Base-by-base conservation (phyloP, 64 coral and sea anemone species). In the Montipora efflorescens region DNA sequence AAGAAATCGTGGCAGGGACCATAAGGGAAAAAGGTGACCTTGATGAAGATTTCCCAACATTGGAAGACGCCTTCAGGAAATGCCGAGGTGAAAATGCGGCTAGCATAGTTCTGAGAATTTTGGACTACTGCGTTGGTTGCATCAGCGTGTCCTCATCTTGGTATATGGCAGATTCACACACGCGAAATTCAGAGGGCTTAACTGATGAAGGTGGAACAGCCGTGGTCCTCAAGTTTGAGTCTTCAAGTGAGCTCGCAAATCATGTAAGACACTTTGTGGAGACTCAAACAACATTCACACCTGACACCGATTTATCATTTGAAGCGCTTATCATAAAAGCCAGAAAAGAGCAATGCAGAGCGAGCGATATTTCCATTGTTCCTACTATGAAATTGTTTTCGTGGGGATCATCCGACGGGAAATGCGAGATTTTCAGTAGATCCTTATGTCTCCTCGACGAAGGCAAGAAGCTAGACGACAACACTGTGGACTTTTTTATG, bases 81-180 rank as follows among this genome's bases (percentile, higher is more conserved):
- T 20, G 69, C 69, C 1, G 23, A 73, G 69, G 19, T 73, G 64
- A 67, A 67, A 67, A 67, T 67, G 69, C 20, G 15, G 21, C 19
- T 73, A 19, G 69, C 21, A 73, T 73, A 7, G 69, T 73, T 8
- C 19, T 73, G 21, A 8, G 69, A 73, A 25, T 73, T 21, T 73
- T 73, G 69, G 69, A 73, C 69, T 73, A 73, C 69, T 73, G 69
- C 19, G 69, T 73, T 73, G 19, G 16, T 20, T 73, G 69, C 69
- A 73, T 73, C 15, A 73, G 23, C 6, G 0, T 8, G 3, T 73
- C 19, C 21, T 73, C 19, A 20, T 20, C 19, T 20, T 73, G 18
- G 69, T 73, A 25, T 20, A 7, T 73, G 21, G 69, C 21, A 73
- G 19, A 73, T 20, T 73, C 69, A 21, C 69, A 73, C 21, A 1